Conservation (phyloP, 1,140 invertebrate species). For the Bombus consobrinus region DNA sequence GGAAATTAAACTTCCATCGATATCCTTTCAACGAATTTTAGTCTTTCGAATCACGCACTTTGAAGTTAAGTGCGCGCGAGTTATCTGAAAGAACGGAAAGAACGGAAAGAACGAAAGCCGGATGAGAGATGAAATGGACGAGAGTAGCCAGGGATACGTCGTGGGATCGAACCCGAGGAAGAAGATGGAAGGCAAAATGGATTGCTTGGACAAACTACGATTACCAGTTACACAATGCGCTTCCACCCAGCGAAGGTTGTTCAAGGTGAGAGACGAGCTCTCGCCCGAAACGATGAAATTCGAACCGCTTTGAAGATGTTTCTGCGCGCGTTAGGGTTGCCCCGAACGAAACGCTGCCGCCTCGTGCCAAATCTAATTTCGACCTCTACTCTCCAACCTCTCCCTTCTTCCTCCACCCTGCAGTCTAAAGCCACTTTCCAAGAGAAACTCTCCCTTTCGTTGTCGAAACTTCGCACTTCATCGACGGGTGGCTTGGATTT, state of each 20-base stretch:
- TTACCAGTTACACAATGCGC: slow-evolving; percentile 38
- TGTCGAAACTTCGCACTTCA: slow-evolving; percentile 44
- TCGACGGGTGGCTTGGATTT: slow-evolving; percentile 6
- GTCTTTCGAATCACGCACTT: not conserved
- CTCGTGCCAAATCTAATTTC: slow-evolving; percentile 58
- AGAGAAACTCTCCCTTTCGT: slow-evolving; percentile 44
- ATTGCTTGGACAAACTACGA: slow-evolving; percentile 44
- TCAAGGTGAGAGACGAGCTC: slow-evolving; percentile 41
- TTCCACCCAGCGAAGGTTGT: slow-evolving; percentile 14
- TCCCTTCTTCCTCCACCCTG: not conserved
- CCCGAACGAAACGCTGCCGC: not conserved
- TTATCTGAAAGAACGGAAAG: not conserved
- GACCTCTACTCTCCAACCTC: slow-evolving; percentile 37
- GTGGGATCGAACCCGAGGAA: not conserved
- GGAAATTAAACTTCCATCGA: not conserved
- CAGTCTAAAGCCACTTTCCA: slow-evolving; percentile 39
- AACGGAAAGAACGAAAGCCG: not conserved
- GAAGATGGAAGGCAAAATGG: slow-evolving; percentile 5
- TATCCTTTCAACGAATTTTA: not conserved
- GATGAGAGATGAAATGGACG: not conserved
- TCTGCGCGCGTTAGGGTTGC: slow-evolving; percentile 8
- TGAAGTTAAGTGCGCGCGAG: too few species aligned
- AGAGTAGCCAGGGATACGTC: not conserved
- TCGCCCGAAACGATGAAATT: slow-evolving; percentile 43
- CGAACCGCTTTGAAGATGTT: slow-evolving; percentile 53